Base-by-base conservation (phyloP, 2,113 vertebrate genomes). In the Aepyceros melampus region DNA sequence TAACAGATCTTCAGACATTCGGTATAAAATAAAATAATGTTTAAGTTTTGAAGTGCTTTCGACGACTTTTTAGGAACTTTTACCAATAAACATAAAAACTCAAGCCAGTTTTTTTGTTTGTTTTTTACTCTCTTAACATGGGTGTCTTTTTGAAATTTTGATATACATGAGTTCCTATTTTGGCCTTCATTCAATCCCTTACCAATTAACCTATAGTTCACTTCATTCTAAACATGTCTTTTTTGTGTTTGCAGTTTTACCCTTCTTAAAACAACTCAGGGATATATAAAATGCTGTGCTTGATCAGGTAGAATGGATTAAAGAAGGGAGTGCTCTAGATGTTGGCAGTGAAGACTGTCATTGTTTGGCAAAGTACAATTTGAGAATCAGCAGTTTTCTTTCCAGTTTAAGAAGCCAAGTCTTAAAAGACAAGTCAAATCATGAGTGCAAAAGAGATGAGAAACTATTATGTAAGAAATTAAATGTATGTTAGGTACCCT, bases 361-460 rank as follows among this genome's bases (percentile, higher is more conserved):
- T 96, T 95, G 97, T 98, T 98, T 96, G 95, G 97, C 21, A 86
- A 97, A 55, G n/a, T 89, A 60, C 67, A 94, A 71, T 87, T 60
- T 1, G 19, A 96, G 92, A 97, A 58, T 96, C 27, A 7, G 33
- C 40, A 60, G 40, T 96, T 97, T 93, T 15, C 49, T 97, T 98
- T 96, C 89, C 5, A 14, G 56, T 85, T 53, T 71, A 67, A 97
- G 94, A 93, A 90, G 17, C 33, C 91, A 12, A 27, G 0, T 74
- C 17, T 33, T 23, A 88, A 90, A 95, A 47, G 17, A 56, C 97
- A 91, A 89, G 89, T 47, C 53, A 87, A 93, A 85, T 89, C 82
- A 76, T 60, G 56, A 64, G 14, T 86, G 76, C 36, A 6, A 14
- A 71, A 91, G 56, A 64, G 11, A 78, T 36, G 82, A 84, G 49